A percentile compares a stretch with the other conserved stretches of the same genome.
These are phyloP conservation scores for Spilogale gracilis DNA, from an alignment of 2,113 vertebrate species.

Conservation along the genomic window DNA sequence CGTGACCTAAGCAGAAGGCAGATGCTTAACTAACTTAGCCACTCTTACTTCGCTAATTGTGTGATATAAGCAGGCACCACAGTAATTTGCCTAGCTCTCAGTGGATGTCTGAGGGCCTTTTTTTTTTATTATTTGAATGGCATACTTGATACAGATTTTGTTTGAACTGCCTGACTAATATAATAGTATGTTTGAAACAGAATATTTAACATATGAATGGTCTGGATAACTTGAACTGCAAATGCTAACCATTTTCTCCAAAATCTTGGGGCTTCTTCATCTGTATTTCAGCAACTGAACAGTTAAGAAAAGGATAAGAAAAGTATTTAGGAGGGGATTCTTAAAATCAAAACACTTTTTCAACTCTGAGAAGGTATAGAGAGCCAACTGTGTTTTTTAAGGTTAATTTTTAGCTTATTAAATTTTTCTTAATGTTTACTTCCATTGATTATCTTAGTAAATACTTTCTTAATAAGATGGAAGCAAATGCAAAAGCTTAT, in stretches of 20 bases:
- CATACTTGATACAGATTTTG: not conserved
- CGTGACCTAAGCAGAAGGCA: too few relatives aligned
- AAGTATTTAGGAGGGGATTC: not conserved
- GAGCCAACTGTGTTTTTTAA: not conserved
- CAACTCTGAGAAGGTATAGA: not conserved
- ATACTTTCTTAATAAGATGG: not conserved
- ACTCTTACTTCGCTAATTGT: not conserved
- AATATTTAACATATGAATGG: not conserved
- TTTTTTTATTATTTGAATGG: not conserved
- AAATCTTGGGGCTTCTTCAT: not conserved
- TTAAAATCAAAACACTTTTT: constrained; percentile 6
- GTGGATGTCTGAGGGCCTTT: not conserved
- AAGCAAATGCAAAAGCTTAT: not conserved
- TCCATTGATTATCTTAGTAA: not conserved
- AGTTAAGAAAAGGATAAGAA: not conserved
- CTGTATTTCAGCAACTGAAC: not conserved
- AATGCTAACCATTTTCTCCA: not conserved
- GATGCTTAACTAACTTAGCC: too few relatives aligned
- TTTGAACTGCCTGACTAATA: not conserved
- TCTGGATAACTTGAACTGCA: not conserved
- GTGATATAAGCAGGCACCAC: not conserved
- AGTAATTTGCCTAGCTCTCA: not conserved
- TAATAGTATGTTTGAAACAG: not conserved
- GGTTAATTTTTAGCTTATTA: not conserved
- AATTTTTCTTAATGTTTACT: not conserved